Evolutionary conservation across 2,113 vertebrate genomes (phyloP), one percentile per base, ranked within the genome.

Genomic region (Petroica traversi): DNA sequence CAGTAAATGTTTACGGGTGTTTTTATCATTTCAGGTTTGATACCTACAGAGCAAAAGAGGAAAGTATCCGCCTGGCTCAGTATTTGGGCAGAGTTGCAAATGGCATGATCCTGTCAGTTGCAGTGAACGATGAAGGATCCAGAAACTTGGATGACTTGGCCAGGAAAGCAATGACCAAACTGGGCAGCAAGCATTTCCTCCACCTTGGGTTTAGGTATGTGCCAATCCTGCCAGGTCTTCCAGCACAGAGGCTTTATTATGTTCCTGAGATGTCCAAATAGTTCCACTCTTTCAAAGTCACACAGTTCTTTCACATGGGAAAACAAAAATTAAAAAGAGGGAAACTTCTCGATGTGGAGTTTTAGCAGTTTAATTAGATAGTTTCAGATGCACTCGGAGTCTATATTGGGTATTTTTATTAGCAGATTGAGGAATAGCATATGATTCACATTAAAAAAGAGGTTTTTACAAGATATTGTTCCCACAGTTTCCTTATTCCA

Each of bases 121-220:
- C 99, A 69, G 99, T 99, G 94, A 99, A 99, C 3, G 99, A 99
- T 25, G 99, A 99, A 95, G 99, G 99, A 51, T 99, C 99, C 43
- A 98, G 98, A 92, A 99, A 99, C 97, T 89, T 99, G 94, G 99
- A 99, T 43, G 99, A 99, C 82, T 94, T 89, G 0, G 99, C 99
- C 97, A 98, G 98, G 97, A 99, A 98, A 97, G 98, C 97, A 13
- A 98, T 99, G 95, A 97, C 97, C 94, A 98, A 96, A 76, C 97
- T 99, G 92, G 99, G 99, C 95, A 99, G 99, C 97, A 98, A 96
- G n/a, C 98, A 99, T 92, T 98, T 99, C 97, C 97, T 98, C 48
- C 98, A 96, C 58, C 98, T 99, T 38, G 99, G 99, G 57, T 99
- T 99, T 95, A 97, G 99, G 99, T 99, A 98, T 83, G 80, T 49